Evolutionary conservation across 2,888 invertebrate genomes (phyloP).

Genomic region (Macrophya alboannulata): DNA sequence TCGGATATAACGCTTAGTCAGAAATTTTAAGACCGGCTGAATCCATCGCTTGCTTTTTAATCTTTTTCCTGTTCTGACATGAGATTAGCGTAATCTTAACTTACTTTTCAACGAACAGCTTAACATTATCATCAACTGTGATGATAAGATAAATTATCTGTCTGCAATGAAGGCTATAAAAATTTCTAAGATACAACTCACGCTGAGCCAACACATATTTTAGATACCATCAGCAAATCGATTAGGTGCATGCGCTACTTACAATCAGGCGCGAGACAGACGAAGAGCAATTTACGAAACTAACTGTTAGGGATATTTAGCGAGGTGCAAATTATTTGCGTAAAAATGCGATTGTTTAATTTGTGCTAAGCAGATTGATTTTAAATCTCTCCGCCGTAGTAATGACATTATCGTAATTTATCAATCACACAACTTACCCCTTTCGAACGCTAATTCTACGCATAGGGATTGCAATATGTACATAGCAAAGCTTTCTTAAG

Average conservation of each 20-base stretch:
- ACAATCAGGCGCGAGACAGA: not conserved
- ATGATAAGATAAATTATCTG: slow-evolving; percentile 25
- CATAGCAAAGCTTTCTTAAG: slow-evolving; percentile 4
- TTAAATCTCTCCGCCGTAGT: not conserved
- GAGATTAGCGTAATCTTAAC: slow-evolving; percentile 17
- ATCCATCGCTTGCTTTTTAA: not conserved
- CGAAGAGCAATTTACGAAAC: not conserved
- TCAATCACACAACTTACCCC: not conserved
- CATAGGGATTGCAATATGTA: not conserved
- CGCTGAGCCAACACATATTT: not conserved
- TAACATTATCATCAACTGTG: not conserved
- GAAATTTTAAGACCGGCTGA: not conserved
- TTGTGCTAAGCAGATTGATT: not conserved
- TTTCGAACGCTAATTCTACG: not conserved
- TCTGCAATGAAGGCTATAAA: not conserved
- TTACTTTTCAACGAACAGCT: not conserved
- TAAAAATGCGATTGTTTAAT: not conserved
- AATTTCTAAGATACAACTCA: not conserved
- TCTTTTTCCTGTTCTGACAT: not conserved
- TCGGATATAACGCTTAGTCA: not conserved
- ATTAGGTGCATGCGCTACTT: not conserved
- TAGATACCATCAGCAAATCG: not conserved
- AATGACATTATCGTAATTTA: not conserved
- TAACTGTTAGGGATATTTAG: not conserved
- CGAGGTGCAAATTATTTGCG: not conserved